Conservation (phyloP, 2,888 invertebrate species). For the Trachelus troglodyta region DNA sequence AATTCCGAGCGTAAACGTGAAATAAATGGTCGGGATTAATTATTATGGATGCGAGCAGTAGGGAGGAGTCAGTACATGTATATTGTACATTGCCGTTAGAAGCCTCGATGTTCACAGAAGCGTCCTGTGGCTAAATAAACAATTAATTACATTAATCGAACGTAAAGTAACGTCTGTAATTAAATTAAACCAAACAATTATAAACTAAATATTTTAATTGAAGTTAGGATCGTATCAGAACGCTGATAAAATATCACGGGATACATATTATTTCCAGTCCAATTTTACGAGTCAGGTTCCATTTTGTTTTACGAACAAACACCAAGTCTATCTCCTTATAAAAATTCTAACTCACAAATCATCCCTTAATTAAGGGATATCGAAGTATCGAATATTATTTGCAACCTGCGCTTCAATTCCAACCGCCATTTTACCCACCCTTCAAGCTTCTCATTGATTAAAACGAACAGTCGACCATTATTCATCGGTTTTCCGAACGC, state of each 20-base stretch:
- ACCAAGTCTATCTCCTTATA: neutral
- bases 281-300: neutral
- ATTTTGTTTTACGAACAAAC: neutral
- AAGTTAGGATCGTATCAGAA: neutral
- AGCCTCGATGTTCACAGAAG: neutral
- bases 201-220: too few species aligned
- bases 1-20: neutral
- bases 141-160: neutral
- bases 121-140: neutral
- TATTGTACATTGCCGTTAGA: neutral
- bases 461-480: neutral
- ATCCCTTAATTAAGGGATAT: neutral
- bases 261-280: neutral
- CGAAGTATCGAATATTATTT: neutral
- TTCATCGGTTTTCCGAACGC: neutral
- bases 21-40: neutral
- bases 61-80: neutral
- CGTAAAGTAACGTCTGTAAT: neutral
- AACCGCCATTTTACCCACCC: neutral
- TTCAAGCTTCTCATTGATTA: neutral
- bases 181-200: too few species aligned
- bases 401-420: neutral
- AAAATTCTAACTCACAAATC: neutral
- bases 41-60: neutral
- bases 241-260: neutral